Base-by-base conservation (phyloP, 1,140 invertebrate genomes). In the Eueides isabella region DNA sequence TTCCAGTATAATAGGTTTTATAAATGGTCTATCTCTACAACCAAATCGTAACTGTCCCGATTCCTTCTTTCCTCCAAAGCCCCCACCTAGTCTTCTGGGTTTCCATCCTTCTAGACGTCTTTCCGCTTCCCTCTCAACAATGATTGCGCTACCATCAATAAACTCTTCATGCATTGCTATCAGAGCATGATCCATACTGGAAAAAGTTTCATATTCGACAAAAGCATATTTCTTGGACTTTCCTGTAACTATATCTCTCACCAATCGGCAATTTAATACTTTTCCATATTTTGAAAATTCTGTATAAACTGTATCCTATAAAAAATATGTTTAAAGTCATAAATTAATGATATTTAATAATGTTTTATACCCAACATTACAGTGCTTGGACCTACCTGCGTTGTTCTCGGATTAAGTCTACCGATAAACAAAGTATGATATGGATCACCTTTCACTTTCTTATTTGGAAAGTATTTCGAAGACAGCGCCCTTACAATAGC, bases 1-100 rank as follows among this genome's bases (percentile, higher is more conserved):
- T n/a, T 48, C 26, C 9, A 85, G 61, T 31, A 80, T 66, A 61
- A 96, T 94, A 2, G 96, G 96, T 89, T 94, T 95, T 78, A 93
- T 95, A 75, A 96, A 98, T 1, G 96, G 97, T 83, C 97, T 93
- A 65, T 96, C 95, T 81, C 94, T 94, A 29, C 97, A 96, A 7
- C 98, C 98, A 94, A 98, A 98, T 75, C 97, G 93, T 19, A 98
- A 91, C 83, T 98, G 98, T 1, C 98, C 97, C 3, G 97, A 97
- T 89, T 98, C 97, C 81, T 97, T 98, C 78, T 95, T 95, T 1
- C 97, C 98, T 12, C 97, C 97, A 85, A 98, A 97, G 19, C 97
- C 98, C 61, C 97, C 98, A 30, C 97, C 98, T 9, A 98, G 89
- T 85, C 97, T 92, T 79, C 98, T 93, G 6, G 98, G 97, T 86